These are phyloP conservation scores for Junco hyemalis DNA, from an alignment of 2,113 vertebrate genomes.

Conservation along the genomic window DNA sequence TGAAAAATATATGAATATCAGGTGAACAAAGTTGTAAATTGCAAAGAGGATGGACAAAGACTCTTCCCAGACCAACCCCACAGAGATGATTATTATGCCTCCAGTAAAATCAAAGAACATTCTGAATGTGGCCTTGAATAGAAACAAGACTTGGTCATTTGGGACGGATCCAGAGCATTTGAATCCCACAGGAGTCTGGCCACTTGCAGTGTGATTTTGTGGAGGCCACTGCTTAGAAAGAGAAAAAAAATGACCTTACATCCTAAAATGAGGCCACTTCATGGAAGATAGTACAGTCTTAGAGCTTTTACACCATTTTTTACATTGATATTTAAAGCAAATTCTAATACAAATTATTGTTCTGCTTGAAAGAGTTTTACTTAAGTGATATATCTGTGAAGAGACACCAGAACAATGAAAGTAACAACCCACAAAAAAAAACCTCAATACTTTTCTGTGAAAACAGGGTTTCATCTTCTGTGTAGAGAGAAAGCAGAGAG, in stretches of 20 bases:
- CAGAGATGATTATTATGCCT: background rate
- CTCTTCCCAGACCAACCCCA: background rate
- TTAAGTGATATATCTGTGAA: background rate
- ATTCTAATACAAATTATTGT: background rate
- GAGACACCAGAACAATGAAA: background rate
- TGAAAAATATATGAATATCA: background rate
- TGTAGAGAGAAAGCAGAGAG: background rate
- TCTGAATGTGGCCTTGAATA: background rate
- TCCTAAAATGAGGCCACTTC: background rate
- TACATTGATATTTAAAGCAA: background rate
- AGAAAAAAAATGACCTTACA: background rate
- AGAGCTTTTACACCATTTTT: background rate
- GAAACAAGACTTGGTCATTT: background rate
- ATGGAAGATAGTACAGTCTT: background rate
- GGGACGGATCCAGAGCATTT: background rate
- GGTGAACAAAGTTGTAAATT: background rate
- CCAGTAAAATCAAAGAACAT: background rate
- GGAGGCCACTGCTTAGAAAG: background rate
- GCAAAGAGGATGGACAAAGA: background rate
- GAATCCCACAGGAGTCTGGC: background rate
- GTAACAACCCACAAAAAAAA: background rate
- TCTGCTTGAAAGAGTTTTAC: background rate
- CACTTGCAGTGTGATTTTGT: background rate
- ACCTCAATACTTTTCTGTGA: background rate
- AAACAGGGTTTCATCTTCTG: background rate